Evolutionary conservation across 2,113 vertebrate species (phyloP), one percentile per base, ranked within the genome.

Genomic region (Egretta garzetta): DNA sequence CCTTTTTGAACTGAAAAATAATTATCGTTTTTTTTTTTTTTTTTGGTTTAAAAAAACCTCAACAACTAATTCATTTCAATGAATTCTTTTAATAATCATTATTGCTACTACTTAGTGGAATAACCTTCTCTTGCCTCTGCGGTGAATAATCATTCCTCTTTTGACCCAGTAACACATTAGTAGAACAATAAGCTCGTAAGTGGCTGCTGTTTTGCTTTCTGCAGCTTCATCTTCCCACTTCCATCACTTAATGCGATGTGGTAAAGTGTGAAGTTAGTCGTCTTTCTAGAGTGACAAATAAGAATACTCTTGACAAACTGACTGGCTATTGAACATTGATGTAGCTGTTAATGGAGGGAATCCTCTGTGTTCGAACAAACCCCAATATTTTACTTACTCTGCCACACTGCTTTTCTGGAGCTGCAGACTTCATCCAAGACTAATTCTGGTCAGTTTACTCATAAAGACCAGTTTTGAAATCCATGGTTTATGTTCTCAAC

Each of bases 381-480:
- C 27, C 11, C 30, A 30, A 5, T 13, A 37, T 80, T 83, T 74
- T 73, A 45, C 88, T 93, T 87, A 30, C 10, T 81, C 49, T 85
- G 49, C 62, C 41, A 41, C 14, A 4, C 88, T 92, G 80, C 9
- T 83, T 92, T 88, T 63, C 24, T 93, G 73, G 5, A 70, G 49
- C 33, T 75, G 10, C 64, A 85, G 2, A 64, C 20, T 60, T 93
- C 15, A 87, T 76, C 83, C 62, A 82, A 81, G 53, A 72, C 21
- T 79, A 80, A 89, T 87, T 91, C 62, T 86, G 58, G 35, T 82
- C 74, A 85, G 39, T 82, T 93, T 94, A 62, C 62, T 82, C 53
- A 62, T 70, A 72, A 93, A 90, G 73, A 53, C 17, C 18, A 59
- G n/a, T 88, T 88, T 94, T 80, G 86, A 96, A 96, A 92, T 76